Evolutionary conservation across 2,888 invertebrate genomes (phyloP), one percentile per base, ranked within the genome.

Genomic region (Lottia scabra): DNA sequence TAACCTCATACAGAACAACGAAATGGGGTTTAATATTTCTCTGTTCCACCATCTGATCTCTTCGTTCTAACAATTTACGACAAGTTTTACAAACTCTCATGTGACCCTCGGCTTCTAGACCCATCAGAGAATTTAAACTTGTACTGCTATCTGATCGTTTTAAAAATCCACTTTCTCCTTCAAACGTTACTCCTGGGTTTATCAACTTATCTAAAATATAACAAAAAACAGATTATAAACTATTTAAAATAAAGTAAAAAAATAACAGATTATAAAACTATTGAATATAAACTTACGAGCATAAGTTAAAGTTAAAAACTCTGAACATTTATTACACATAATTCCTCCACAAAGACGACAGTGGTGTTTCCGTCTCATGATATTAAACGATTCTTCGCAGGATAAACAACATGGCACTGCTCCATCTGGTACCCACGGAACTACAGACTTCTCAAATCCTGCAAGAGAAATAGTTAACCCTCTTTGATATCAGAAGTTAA

Each of bases 361-460:
- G 90, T 99, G 99, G 90, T 99, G 99, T 88, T 97, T 95, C 78
- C 99, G 91, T 73, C 96, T 91, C 0, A 96, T 94, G 72, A 97
- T 90, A n/a, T 87, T 80, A 90, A 99, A 99, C 65, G 93, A 92
- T 86, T 94, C 94, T 0, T 96, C 95, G 91, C 99, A 99, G 79
- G 93, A 94, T 0, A 97, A 96, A 88, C 99, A 99, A 12, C 96
- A 90, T 76, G 94, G 94, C 0, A 97, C 97, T 70, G 95, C 95
- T 66, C 93, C 93, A 46, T 99, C 99, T 85, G 97, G 96, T 64
- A 96, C 91, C 99, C 99, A 99, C 45, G 95, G 94, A 5, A 99
- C 98, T 72, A 93, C 91, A 5, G 90, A 87, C 83, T 92, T 92
- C 86, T 94, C 94, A 84, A 92, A 93, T 66, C 90, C 93, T 93